Evolutionary conservation across 2,113 vertebrate species (phyloP).

Genomic region (Pagrus major): DNA sequence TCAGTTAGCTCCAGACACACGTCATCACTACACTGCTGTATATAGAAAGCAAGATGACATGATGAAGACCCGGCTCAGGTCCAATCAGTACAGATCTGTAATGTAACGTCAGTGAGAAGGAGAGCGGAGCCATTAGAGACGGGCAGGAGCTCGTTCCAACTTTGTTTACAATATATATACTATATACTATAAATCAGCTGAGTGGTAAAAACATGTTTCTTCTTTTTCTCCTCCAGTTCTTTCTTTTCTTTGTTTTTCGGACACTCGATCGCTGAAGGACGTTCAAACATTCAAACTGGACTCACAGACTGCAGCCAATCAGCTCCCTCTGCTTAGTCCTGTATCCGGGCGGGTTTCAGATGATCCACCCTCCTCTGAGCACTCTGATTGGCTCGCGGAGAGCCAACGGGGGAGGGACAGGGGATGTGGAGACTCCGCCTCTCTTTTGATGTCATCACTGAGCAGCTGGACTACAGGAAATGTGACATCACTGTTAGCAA

Average conservation of each 20-base stretch:
- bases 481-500: constrained; percentile 6
- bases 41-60: no score
- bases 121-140: no score
- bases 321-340: constrained; percentile 49
- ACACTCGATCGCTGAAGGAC: constrained; percentile 45
- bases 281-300: constrained; percentile 38
- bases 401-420: constrained; percentile 41
- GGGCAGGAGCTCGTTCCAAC: no score
- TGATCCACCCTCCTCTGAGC: constrained; percentile 72
- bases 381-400: constrained; percentile 45
- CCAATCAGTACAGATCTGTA: no score
- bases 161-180: no score
- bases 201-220: background rate
- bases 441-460: constrained; percentile 66
- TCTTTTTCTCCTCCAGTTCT: constrained; percentile 37
- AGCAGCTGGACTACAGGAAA: constrained; percentile 47
- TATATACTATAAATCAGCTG: no score
- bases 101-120: no score
- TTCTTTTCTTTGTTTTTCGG: constrained; percentile 39
- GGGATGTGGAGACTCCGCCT: constrained; percentile 77
- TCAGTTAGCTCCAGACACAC: no score
- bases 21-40: no score
- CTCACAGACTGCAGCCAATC: constrained; percentile 60
- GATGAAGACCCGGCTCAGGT: no score
- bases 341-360: constrained; percentile 66